Percentiles rank a stretch among this genome's conserved stretches.
Evolutionary conservation across 2,888 invertebrate genomes (phyloP).

Genomic region (Cataglyphis altisquamis): DNA sequence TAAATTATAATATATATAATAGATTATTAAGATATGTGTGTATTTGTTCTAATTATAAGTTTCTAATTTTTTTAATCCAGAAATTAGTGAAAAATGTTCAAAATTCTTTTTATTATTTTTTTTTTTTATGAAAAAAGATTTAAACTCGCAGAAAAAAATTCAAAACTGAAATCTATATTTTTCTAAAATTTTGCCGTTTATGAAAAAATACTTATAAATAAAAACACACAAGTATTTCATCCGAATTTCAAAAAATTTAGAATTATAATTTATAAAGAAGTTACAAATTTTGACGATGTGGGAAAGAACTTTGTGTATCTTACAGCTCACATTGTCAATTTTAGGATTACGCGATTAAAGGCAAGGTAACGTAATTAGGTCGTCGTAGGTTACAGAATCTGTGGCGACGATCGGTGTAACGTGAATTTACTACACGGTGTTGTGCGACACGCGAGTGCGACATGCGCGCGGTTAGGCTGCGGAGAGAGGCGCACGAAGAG

Average conservation of each 20-base stretch:
- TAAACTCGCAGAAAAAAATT: background rate
- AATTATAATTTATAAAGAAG: constrained; percentile 8
- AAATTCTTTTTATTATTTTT: background rate
- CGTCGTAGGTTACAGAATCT: constrained; percentile 72
- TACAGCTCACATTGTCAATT: background rate
- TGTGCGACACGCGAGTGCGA: constrained; percentile 50
- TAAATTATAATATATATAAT: background rate
- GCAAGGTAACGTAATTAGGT: constrained; percentile 73
- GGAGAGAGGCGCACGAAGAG: constrained; percentile 39
- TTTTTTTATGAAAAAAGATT: background rate
- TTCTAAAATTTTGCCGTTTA: background rate
- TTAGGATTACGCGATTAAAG: constrained; percentile 55
- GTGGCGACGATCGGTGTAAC: constrained; percentile 71
- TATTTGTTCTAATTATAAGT: background rate
- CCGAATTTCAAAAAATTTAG: background rate
- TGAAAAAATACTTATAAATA: background rate
- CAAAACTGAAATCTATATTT: background rate
- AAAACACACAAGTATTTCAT: background rate
- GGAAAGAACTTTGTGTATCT: background rate
- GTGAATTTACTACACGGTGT: constrained; percentile 59
- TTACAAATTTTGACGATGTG: background rate
- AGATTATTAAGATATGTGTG: background rate
- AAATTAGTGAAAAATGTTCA: background rate
- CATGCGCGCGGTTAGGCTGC: constrained; percentile 45
- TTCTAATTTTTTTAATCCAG: background rate